Base-by-base conservation (phyloP, 1,140 invertebrate genomes). In the Drosophila nigromelanica region DNA sequence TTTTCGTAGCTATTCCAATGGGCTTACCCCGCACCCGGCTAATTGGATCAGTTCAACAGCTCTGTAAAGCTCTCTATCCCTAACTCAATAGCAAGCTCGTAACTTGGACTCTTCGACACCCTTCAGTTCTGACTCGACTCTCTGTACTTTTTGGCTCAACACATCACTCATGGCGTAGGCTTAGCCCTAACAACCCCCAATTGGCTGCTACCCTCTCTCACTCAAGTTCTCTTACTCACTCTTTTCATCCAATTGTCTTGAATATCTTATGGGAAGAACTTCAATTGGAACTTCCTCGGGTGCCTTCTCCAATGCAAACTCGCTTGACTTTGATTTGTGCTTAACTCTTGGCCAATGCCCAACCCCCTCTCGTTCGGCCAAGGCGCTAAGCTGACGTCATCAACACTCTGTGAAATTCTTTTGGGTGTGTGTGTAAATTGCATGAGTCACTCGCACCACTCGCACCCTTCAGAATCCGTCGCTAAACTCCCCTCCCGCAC, bases 261-360 rank as follows among this genome's bases (percentile, higher is more conserved):
- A 42, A 50, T 73, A 33, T 68, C 55, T 60, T 48, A 42, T 55
- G 11, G 12, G 12, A 48, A 37, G 12, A 48, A 37, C 5, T 51
- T 30, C 24, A 47, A 42, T 21, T 47, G 15, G 30, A 15, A 35
- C 8, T 58, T 56, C 11, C 18, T 27, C 42, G 4, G 42, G 52
- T 15, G 37, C 81, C 74, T 86, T 78, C 81, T 67, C 50, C 76
- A 82, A 86, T 75, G 59, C 59, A 72, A 78, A 82, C 61, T 48
- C 62, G 76, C 81, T 80, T 80, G 74, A 43, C 80, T 79, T 80
- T 81, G 82, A 87, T 76, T 78, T 76, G 74, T 86, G 69, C 70
- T 71, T 74, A 50, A 61, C 69, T 66, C 15, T 35, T 35, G 27
- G 15, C 48, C 48, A 56, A 27, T 35, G 30, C 47, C 10, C 39